These are phyloP conservation scores for Tipula vernalis DNA, from an alignment of 2,888 invertebrate genomes.

Conservation along the genomic window DNA sequence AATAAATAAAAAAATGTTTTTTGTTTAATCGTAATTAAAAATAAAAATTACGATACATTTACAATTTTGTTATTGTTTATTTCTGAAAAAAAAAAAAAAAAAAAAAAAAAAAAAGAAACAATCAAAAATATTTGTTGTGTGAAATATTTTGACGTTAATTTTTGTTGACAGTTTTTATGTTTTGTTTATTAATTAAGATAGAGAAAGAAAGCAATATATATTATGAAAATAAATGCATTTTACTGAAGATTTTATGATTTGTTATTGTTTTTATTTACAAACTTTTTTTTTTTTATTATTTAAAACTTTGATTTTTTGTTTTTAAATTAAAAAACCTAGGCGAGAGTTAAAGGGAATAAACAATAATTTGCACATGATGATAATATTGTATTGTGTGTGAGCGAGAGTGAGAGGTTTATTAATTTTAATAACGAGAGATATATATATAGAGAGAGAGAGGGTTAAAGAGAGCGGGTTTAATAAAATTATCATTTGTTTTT, in stretches of 20 bases:
- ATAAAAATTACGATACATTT: neutral
- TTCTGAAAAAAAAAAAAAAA: neutral
- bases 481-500: neutral
- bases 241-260: neutral
- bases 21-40: neutral
- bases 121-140: neutral
- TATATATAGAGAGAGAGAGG: too few species aligned
- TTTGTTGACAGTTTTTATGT: neutral
- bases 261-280: neutral
- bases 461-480: neutral
- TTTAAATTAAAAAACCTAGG: neutral
- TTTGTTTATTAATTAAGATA: neutral
- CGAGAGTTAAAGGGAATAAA: neutral
- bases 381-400: neutral
- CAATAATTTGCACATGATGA: neutral
- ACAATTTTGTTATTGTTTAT: neutral
- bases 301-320: neutral
- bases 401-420: neutral
- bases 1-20: neutral
- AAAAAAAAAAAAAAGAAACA: neutral
- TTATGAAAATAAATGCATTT: neutral
- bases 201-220: neutral
- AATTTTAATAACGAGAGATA: neutral
- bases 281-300: neutral
- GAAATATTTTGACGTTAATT: neutral